Conservation (phyloP, 2,888 invertebrate genomes). For the Sisyra nigra region DNA sequence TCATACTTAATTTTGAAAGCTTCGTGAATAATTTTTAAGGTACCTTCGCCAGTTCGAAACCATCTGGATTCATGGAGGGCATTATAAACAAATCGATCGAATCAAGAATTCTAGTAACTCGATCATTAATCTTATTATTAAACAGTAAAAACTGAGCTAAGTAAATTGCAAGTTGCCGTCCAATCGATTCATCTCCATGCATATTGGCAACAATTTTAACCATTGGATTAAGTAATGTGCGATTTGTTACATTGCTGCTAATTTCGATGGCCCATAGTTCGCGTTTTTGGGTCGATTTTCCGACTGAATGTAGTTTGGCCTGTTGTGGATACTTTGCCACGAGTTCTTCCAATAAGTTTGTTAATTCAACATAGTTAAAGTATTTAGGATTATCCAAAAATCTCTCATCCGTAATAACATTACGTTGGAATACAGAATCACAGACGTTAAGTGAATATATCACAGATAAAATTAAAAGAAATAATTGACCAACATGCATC, state of each 20-base stretch:
- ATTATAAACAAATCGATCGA: slow-evolving; percentile 84
- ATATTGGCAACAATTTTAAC: slow-evolving; percentile 92
- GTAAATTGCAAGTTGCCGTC: slow-evolving; percentile 66
- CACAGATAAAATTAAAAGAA: slow-evolving; percentile 2
- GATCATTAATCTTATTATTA: slow-evolving; percentile 51
- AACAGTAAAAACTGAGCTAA: slow-evolving; percentile 69
- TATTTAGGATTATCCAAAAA: slow-evolving; percentile 45
- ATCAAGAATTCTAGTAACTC: slow-evolving; percentile 65
- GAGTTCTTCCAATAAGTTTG: slow-evolving; percentile 42
- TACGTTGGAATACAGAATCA: slow-evolving; percentile 9
- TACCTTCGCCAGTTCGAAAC: slow-evolving; percentile 72
- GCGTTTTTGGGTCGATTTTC: slow-evolving; percentile 67
- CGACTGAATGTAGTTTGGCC: slow-evolving; percentile 58
- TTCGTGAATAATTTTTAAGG: slow-evolving; percentile 16
- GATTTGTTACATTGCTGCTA: slow-evolving; percentile 44
- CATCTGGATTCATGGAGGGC: slow-evolving; percentile 97
- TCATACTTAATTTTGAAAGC: slow-evolving; percentile 5
- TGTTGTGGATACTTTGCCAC: slow-evolving; percentile 48
- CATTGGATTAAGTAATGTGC: slow-evolving; percentile 59
- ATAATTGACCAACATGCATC: too few relatives aligned
- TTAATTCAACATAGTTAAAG: slow-evolving; percentile 52
- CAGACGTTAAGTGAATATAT: neutral
- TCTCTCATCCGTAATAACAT: slow-evolving; percentile 27
- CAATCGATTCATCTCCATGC: slow-evolving; percentile 91
- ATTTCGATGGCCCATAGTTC: slow-evolving; percentile 72